Percentiles rank a stretch among this genome's conserved stretches.
phyloP scores from a whole-genome alignment of 92 coral and sea anemone species.

The Zoanthus solanderi region DNA sequence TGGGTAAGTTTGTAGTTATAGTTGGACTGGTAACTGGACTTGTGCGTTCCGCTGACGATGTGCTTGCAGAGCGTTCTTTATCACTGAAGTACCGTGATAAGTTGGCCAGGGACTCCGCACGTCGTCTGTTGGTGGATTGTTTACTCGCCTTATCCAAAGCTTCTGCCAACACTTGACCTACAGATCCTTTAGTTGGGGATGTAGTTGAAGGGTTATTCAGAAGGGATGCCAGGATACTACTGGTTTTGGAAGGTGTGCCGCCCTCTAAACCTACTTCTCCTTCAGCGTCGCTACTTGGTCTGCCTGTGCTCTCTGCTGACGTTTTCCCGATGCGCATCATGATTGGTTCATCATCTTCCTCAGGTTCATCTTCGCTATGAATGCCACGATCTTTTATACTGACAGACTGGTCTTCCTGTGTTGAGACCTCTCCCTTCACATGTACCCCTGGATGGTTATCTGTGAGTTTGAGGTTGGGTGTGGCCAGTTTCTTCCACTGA shows the following conservation, averaged over 20 bases:
- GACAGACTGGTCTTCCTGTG: slow-evolving; percentile 42
- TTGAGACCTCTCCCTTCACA: slow-evolving; percentile 82
- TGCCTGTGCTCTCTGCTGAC: slow-evolving; percentile 6
- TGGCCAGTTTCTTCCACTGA: slow-evolving; percentile 97
- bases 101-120: slow-evolving; percentile 84
- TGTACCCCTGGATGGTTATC: slow-evolving; percentile 93
- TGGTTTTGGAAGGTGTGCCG: slow-evolving; percentile 56
- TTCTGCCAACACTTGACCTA: slow-evolving; percentile 83
- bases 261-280: slow-evolving; percentile 64
- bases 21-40: slow-evolving; percentile 67
- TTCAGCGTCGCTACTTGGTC: slow-evolving; percentile 56
- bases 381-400: slow-evolving; percentile 41
- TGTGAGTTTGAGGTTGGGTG: slow-evolving; percentile 89
- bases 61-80: slow-evolving; percentile 70
- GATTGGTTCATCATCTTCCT: slow-evolving; percentile 78
- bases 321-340: slow-evolving; percentile 53
- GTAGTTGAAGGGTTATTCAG: slow-evolving; percentile 75
- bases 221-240: slow-evolving; percentile 80
- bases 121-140: slow-evolving; percentile 72
- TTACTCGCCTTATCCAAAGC: slow-evolving; percentile 87
- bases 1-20: slow-evolving; percentile 33
- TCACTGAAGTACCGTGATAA: slow-evolving; percentile 87
- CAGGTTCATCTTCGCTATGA: slow-evolving; percentile 57
- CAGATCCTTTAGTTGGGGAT: slow-evolving; percentile 77
- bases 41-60: slow-evolving; percentile 44